Evolutionary conservation across 1,140 invertebrate species (phyloP).

Genomic region (Amphibalanus amphitrite): DNA sequence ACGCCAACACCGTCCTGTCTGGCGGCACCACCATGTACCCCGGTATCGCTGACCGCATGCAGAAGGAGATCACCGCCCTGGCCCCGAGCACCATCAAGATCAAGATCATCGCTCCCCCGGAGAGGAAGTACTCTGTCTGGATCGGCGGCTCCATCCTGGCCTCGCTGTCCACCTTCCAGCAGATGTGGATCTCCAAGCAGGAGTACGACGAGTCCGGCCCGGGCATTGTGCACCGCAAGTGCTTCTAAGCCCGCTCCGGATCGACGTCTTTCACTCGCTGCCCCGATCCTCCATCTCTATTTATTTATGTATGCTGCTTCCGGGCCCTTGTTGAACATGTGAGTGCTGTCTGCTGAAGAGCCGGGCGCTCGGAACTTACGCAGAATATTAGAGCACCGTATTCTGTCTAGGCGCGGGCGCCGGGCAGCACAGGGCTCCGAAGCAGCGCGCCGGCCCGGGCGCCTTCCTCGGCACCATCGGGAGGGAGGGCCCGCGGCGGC

Average conservation of each 20-base stretch:
- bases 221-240: constrained; percentile 42
- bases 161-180: constrained; percentile 72
- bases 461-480: neutral
- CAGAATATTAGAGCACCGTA: neutral
- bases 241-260: constrained; percentile 31
- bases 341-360: neutral
- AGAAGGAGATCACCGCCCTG: constrained; percentile 72
- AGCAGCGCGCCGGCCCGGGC: too few relatives aligned
- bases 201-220: constrained; percentile 45
- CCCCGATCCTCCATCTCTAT: neutral
- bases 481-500: too few relatives aligned
- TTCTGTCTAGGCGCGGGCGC: neutral
- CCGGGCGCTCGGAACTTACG: neutral
- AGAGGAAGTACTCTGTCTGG: constrained; percentile 84
- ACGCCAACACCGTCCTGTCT: constrained; percentile 65
- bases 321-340: neutral
- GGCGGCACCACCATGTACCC: constrained; percentile 69
- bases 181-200: constrained; percentile 73
- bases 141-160: constrained; percentile 72
- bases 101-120: constrained; percentile 83
- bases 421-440: neutral
- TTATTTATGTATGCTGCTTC: neutral
- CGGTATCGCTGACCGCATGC: constrained; percentile 63
- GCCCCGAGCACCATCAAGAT: constrained; percentile 75
- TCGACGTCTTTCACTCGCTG: neutral